Conservation (phyloP, 2,888 invertebrate genomes). For the Agrilus biguttatus region DNA sequence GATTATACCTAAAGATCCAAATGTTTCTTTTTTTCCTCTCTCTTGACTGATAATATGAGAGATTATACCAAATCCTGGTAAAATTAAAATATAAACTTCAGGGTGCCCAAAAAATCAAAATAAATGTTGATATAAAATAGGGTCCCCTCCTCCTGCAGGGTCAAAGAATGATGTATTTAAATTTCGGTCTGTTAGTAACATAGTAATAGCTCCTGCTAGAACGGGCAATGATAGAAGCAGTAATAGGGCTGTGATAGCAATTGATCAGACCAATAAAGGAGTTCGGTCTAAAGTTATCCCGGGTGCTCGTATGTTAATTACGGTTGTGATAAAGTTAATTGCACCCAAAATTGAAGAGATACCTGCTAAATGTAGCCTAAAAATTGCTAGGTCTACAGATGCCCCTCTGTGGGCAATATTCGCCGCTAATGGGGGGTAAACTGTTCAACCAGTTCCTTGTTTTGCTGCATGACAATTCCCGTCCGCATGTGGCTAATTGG, state of each 20-base stretch:
- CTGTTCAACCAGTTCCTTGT: too few species aligned
- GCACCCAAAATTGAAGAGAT: slow-evolving; percentile 60
- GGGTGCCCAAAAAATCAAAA: slow-evolving; percentile 84
- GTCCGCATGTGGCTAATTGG: too few species aligned
- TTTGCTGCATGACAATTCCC: too few species aligned
- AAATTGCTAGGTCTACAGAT: too few species aligned
- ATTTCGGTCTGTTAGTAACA: slow-evolving; percentile 66
- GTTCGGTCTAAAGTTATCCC: slow-evolving; percentile 48
- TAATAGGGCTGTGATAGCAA: slow-evolving; percentile 49
- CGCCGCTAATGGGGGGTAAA: too few species aligned
- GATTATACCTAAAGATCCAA: slow-evolving; percentile 62
- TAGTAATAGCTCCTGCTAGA: slow-evolving; percentile 68
- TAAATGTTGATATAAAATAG: slow-evolving; percentile 68
- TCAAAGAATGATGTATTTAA: slow-evolving; percentile 71
- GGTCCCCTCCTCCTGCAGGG: slow-evolving; percentile 65
- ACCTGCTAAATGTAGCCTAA: too few species aligned
- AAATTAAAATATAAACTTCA: slow-evolving; percentile 76
- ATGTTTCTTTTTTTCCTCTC: slow-evolving; percentile 60
- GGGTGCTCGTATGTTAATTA: slow-evolving; percentile 53
- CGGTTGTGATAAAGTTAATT: slow-evolving; percentile 66
- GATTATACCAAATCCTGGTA: slow-evolving; percentile 71
- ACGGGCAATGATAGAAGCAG: slow-evolving; percentile 58
- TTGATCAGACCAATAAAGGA: slow-evolving; percentile 61
- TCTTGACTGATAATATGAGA: slow-evolving; percentile 64
- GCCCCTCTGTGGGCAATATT: too few species aligned